Evolutionary conservation across 2,113 vertebrate genomes (phyloP), one percentile per base, ranked within the genome.

Genomic region (Gadus macrocephalus): DNA sequence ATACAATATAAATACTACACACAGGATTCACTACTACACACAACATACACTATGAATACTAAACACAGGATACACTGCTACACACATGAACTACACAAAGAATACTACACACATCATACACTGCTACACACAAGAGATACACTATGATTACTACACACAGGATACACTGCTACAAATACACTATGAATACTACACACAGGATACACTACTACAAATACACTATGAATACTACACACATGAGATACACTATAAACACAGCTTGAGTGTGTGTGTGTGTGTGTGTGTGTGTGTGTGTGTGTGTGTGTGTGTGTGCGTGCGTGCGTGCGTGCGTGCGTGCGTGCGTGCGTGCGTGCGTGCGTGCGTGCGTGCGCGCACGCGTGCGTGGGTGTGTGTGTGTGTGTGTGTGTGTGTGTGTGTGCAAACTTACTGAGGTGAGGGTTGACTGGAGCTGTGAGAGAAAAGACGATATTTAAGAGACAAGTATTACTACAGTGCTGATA

Each of bases 391-490:
- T 22, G 38, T 22, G n/a, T 65, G 35, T 49, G 31, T 49, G 35
- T 65, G 38, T 64, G 62, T 55, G 61, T 56, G 25, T 19, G 22
- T 19, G 42, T 53, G 62, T 12, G 15, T 62, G 66, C 73, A 62
- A 84, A 92, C 92, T 93, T 68, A 93, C 92, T 90, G 83, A 92
- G 91, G 70, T 90, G 89, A 66, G 91, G 91, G 80, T 92, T 93
- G 11, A 91, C 89, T 11, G 92, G 92, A 84, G 89, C 92, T 92
- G 89, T 70, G 81, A 77, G 83, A 55, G 28, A 77, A 80, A 16
- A 77, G 70, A 63, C 78, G 64, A 71, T 3, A 72, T 62, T 35
- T 35, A 4, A 15, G 72, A 77, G 19, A 38, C 15, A 22, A 49
- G 42, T 49, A 16, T 58, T 35, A 35, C 31, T 35, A 35, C 31